phyloP scores from a whole-genome alignment of 1,140 invertebrate genomes.

The Mercenaria mercenaria region DNA sequence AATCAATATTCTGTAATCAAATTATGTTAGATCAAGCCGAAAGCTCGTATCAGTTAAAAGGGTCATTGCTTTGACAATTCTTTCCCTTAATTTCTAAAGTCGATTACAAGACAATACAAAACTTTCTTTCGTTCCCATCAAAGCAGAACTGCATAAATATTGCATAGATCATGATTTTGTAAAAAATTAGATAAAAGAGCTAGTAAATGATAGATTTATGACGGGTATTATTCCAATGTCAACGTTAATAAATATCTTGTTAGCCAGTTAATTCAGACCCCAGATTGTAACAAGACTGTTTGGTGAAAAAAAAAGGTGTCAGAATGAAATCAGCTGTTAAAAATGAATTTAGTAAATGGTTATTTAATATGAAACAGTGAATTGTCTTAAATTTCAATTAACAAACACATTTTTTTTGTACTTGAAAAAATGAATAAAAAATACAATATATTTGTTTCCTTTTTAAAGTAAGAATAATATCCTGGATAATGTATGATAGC shows the following conservation, averaged over 20 bases:
- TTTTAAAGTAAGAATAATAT: background rate
- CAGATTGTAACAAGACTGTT: background rate
- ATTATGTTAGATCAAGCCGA: constrained; percentile 24
- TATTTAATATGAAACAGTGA: background rate
- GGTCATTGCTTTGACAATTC: constrained; percentile 56
- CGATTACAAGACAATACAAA: constrained; percentile 6
- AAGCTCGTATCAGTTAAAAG: constrained; percentile 40
- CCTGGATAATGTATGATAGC: background rate
- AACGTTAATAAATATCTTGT: constrained; percentile 1
- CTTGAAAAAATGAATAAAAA: too few species aligned
- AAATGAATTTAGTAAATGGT: background rate
- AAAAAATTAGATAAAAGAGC: constrained; percentile 13
- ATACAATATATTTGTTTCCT: too few species aligned
- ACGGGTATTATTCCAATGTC: constrained; percentile 44
- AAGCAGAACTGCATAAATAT: constrained; percentile 33
- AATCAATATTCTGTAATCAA: constrained; percentile 45
- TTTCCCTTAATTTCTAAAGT: background rate
- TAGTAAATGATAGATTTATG: constrained; percentile 45
- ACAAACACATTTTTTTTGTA: background rate
- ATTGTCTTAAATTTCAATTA: constrained; percentile 24
- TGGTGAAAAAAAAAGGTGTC: background rate
- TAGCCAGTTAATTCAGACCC: background rate
- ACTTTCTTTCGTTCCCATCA: constrained; percentile 14
- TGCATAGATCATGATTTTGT: constrained; percentile 34
- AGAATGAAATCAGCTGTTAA: constrained; percentile 1